These are phyloP conservation scores for Deroptyus accipitrinus DNA, from an alignment of 2,113 vertebrate genomes.

Conservation along the genomic window DNA sequence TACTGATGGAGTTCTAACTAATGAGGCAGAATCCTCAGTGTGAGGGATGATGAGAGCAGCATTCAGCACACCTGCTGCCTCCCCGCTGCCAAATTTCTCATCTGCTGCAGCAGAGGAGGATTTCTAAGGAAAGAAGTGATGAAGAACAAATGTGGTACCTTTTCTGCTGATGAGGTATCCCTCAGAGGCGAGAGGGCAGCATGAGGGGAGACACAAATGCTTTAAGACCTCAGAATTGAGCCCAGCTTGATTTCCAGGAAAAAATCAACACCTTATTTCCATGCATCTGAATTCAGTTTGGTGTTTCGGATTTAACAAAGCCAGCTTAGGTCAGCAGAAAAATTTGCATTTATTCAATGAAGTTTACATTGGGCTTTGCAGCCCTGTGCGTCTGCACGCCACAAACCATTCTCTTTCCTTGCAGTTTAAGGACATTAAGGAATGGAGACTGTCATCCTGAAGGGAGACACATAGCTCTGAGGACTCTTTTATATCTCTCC, in stretches of 20 bases:
- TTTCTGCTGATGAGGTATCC: neutral
- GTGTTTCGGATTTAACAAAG: neutral
- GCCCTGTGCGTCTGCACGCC: neutral
- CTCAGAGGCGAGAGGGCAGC: neutral
- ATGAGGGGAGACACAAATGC: neutral
- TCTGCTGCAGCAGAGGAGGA: neutral
- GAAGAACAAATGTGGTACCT: neutral
- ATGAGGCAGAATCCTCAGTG: neutral
- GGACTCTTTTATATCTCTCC: neutral
- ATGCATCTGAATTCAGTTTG: neutral
- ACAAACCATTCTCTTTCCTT: neutral
- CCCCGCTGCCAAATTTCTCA: neutral
- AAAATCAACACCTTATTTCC: neutral
- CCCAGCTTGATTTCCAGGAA: neutral
- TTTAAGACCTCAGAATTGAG: neutral
- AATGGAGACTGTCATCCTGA: neutral
- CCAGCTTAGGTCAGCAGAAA: neutral
- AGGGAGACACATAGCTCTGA: neutral
- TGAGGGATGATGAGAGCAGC: neutral
- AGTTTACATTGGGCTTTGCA: neutral
- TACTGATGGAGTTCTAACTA: neutral
- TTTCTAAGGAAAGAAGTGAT: neutral
- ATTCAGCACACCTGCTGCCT: slow-evolving; percentile 1
- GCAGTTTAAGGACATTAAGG: neutral
- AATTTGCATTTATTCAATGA: neutral